Conservation (phyloP, 2,888 invertebrate genomes). For the Norana najaformis region DNA sequence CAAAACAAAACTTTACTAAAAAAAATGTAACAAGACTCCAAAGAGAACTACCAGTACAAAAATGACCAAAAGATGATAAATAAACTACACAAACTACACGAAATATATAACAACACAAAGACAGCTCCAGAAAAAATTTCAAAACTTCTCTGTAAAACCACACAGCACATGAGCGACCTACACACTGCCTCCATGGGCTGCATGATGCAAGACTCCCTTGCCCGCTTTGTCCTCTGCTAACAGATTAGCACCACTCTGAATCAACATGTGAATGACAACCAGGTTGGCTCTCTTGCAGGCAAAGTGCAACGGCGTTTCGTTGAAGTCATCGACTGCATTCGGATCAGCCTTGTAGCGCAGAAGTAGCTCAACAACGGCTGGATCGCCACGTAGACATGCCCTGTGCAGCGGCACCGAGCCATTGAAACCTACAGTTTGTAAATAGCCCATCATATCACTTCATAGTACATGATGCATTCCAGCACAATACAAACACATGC, state of each 20-base stretch:
- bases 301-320: conserved; percentile 58
- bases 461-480: neutral
- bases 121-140: neutral
- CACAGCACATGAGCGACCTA: conserved; percentile 46
- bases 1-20: neutral
- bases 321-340: conserved; percentile 53
- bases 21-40: neutral
- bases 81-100: neutral
- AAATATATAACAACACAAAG: neutral
- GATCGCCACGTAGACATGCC: conserved; percentile 55
- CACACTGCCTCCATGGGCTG: conserved; percentile 58
- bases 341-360: conserved; percentile 54
- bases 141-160: neutral
- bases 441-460: neutral
- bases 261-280: conserved; percentile 49
- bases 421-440: conserved; percentile 54
- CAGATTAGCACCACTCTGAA: conserved; percentile 52
- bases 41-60: neutral
- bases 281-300: conserved; percentile 55
- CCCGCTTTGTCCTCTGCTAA: conserved; percentile 51
- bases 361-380: conserved; percentile 49
- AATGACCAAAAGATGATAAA: neutral
- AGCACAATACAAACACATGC: neutral
- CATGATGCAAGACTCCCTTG: conserved; percentile 52
- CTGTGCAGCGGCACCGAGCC: conserved; percentile 56